Percentiles rank a stretch among this genome's conserved stretches.
phyloP scores from a whole-genome alignment of 1,140 invertebrate genomes.

The Drosophila virilis region DNA sequence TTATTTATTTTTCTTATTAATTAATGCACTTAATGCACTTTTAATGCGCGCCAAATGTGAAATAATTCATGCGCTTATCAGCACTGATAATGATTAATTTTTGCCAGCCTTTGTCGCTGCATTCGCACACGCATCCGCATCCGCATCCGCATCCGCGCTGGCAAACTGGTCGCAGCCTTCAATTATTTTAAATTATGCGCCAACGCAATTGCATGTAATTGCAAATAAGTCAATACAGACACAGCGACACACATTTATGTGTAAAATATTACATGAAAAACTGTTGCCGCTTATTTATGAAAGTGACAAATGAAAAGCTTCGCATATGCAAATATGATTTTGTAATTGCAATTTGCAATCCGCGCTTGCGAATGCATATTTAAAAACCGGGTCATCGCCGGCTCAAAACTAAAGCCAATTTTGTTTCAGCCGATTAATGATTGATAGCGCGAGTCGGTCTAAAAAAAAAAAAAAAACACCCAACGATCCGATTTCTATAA shows the following conservation, averaged over 20 bases:
- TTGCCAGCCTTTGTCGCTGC: slow-evolving; percentile 43
- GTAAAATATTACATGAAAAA: slow-evolving; percentile 48
- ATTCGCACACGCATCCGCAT: background rate
- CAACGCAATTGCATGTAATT: slow-evolving; percentile 43
- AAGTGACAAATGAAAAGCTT: slow-evolving; percentile 54
- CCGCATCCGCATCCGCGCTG: background rate
- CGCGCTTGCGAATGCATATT: slow-evolving; percentile 27
- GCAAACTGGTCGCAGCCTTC: slow-evolving; percentile 22
- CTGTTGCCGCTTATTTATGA: slow-evolving; percentile 50
- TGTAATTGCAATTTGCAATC: slow-evolving; percentile 44
- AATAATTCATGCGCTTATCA: slow-evolving; percentile 78
- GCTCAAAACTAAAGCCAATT: background rate
- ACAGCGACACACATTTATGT: background rate
- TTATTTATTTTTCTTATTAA: slow-evolving; percentile 49
- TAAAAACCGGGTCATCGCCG: slow-evolving; percentile 37
- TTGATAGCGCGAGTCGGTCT: slow-evolving; percentile 24
- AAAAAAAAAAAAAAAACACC: background rate
- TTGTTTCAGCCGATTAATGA: slow-evolving; percentile 28
- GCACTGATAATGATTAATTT: slow-evolving; percentile 78
- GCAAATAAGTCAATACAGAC: slow-evolving; percentile 43
- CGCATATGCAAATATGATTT: slow-evolving; percentile 52
- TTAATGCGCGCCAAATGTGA: slow-evolving; percentile 74
- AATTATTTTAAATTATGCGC: slow-evolving; percentile 57
- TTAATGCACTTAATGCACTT: slow-evolving; percentile 76
- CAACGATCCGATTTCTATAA: slow-evolving; percentile 18